Evolutionary conservation across 2,797 vertebrate species (phyloP), one percentile per base, ranked within the genome.

Genomic region (Chaetophractus vellerosus): DNA sequence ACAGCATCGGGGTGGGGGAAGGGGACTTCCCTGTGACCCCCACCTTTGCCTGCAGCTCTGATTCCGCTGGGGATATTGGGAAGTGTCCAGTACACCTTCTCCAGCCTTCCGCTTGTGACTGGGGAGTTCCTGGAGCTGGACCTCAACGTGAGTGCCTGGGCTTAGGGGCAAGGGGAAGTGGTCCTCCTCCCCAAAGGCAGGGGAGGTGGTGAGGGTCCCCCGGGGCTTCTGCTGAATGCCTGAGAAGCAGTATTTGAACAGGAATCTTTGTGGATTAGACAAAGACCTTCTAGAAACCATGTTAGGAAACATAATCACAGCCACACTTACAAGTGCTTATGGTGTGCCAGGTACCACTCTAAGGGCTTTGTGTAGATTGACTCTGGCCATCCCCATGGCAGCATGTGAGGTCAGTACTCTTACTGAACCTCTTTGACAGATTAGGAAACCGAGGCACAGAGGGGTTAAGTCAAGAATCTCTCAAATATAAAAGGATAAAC

Each of bases 31-130:
- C 68, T 0, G 9, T 86, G 90, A 96, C 85, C n/a, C 8, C 10
- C 9, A 12, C 63, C 52, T 95, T 96, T 97, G 9, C 24, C 31
- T 41, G 1, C 97, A 98, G 98, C 97, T 28, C 76, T 98, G 90
- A 81, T 98, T 50, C 96, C 97, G 0, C 95, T 98, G 95, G 97
- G 97, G 4, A 93, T 98, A 41, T 38, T 98, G 95, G 96, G 97
- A 72, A 98, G 98, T 1, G 89, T 97, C 64, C 98, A 98, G 63
- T 96, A 97, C 24, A 98, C 94, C 0, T 88, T 97, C 61, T 98
- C 97, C 72, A 98, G 98, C 90, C 97, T 98, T 11, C 96, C 98
- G 0, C 92, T 98, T 23, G 96, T 98, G 57, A 98, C 98, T 0
- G 80, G 95, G 11, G 98, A 98, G 63, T 96, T 98, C 93, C 97